Evolutionary conservation across 1,140 invertebrate species (phyloP).

Genomic region (Zophobas atratus): DNA sequence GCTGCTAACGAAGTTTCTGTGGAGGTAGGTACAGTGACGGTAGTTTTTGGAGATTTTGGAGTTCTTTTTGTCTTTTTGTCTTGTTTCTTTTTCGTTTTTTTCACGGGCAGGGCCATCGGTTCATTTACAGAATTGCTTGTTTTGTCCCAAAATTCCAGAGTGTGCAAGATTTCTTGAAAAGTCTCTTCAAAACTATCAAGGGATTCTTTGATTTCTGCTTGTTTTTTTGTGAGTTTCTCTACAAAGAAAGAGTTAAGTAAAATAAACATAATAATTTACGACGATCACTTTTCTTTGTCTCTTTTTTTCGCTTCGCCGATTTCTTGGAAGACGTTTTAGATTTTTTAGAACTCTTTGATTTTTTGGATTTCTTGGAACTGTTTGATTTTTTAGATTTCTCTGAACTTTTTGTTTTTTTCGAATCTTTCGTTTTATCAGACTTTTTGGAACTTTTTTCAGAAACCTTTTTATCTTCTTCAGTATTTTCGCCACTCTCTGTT

Average conservation of each 20-base stretch:
- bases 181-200: conserved; percentile 52
- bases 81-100: not conserved
- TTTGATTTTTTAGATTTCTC: conserved; percentile 27
- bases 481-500: too few relatives aligned
- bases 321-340: conserved; percentile 10
- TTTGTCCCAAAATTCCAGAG: conserved; percentile 61
- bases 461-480: too few relatives aligned
- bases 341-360: conserved; percentile 18
- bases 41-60: conserved; percentile 15
- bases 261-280: not conserved
- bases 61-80: conserved; percentile 32
- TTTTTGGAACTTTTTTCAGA: conserved; percentile 1
- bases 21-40: conserved; percentile 39
- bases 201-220: conserved; percentile 9
- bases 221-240: conserved; percentile 27
- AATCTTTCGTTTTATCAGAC: not conserved
- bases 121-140: not conserved
- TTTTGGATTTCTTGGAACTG: conserved; percentile 29
- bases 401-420: conserved; percentile 13
- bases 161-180: conserved; percentile 51
- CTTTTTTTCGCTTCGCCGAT: conserved; percentile 3
- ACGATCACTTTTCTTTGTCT: conserved; percentile 31
- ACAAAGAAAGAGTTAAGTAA: not conserved
- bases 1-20: conserved; percentile 26
- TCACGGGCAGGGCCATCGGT: conserved; percentile 28